phyloP scores from a whole-genome alignment of 2,888 invertebrate genomes.

The Ecdyonurus torrentis region DNA sequence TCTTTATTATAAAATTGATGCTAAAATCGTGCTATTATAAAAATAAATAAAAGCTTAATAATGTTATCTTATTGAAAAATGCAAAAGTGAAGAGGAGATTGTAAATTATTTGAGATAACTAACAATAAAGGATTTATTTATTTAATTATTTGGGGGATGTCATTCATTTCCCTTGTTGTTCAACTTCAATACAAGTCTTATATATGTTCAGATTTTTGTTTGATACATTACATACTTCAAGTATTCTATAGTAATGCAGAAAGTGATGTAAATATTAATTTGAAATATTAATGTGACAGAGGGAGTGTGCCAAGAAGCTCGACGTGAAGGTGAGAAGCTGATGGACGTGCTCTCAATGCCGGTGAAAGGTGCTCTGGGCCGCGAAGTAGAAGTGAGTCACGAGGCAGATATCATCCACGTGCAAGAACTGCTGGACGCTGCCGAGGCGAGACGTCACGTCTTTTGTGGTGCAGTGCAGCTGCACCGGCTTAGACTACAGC shows the following conservation, averaged over 20 bases:
- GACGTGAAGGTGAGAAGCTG: constrained; percentile 57
- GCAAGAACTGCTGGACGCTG: constrained; percentile 49
- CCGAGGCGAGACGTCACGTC: constrained; percentile 48
- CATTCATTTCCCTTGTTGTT: too few species aligned
- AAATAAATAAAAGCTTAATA: too few species aligned
- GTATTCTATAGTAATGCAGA: neutral
- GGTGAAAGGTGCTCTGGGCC: constrained; percentile 57
- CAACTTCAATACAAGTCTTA: too few species aligned
- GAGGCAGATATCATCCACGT: constrained; percentile 54
- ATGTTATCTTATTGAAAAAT: too few species aligned
- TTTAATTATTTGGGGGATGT: too few species aligned
- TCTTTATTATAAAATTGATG: too few species aligned
- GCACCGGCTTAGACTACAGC: constrained; percentile 58
- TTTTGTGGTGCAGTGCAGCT: constrained; percentile 58
- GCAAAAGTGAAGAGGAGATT: too few species aligned
- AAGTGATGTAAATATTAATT: neutral
- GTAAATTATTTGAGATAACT: too few species aligned
- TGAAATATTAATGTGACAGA: constrained; percentile 30
- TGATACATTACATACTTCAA: neutral
- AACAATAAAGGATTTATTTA: too few species aligned
- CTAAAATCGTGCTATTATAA: too few species aligned
- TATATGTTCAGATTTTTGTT: neutral
- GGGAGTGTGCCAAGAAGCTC: constrained; percentile 44
- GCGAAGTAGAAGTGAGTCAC: constrained; percentile 50
- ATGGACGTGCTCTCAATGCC: constrained; percentile 62